Evolutionary conservation across 2,113 vertebrate species (phyloP).

Genomic region (Odontesthes bonariensis): DNA sequence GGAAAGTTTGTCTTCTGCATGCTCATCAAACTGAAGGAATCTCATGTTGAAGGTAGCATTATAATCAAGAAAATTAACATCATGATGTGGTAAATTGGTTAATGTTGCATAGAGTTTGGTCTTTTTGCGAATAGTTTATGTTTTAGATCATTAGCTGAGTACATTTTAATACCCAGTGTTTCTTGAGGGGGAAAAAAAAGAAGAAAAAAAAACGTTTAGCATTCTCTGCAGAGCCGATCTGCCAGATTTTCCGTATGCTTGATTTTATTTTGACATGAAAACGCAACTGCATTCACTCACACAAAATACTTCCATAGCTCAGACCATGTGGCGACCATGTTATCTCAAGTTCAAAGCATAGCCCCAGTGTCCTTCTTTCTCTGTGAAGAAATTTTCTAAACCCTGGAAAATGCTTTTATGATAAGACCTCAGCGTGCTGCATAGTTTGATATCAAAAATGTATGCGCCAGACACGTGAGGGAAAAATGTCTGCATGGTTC

Average conservation of each 20-base stretch:
- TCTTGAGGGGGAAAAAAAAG: neutral
- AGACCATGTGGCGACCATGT: constrained; percentile 73
- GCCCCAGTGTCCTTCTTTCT: constrained; percentile 48
- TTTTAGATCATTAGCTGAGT: constrained; percentile 30
- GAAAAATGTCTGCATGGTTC: constrained; percentile 21
- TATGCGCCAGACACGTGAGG: constrained; percentile 53
- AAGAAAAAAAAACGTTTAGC: neutral
- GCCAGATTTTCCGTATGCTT: constrained; percentile 16
- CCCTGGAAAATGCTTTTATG: constrained; percentile 77
- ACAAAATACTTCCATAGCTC: constrained; percentile 46
- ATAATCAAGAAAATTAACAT: constrained; percentile 20
- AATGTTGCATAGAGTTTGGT: constrained; percentile 4
- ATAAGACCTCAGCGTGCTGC: constrained; percentile 67
- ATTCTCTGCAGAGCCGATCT: neutral
- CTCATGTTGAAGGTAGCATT: neutral
- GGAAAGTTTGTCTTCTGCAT: constrained; percentile 36
- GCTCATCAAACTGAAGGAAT: neutral
- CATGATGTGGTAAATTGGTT: constrained; percentile 6
- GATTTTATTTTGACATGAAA: constrained; percentile 39
- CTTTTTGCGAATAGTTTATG: constrained; percentile 7
- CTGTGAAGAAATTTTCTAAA: constrained; percentile 64
- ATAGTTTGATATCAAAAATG: constrained; percentile 63
- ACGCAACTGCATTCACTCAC: constrained; percentile 30
- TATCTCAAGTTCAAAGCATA: constrained; percentile 82
- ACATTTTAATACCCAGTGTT: neutral